Base-by-base conservation (phyloP, 2,888 invertebrate species). In the Neoitamus cyanurus region DNA sequence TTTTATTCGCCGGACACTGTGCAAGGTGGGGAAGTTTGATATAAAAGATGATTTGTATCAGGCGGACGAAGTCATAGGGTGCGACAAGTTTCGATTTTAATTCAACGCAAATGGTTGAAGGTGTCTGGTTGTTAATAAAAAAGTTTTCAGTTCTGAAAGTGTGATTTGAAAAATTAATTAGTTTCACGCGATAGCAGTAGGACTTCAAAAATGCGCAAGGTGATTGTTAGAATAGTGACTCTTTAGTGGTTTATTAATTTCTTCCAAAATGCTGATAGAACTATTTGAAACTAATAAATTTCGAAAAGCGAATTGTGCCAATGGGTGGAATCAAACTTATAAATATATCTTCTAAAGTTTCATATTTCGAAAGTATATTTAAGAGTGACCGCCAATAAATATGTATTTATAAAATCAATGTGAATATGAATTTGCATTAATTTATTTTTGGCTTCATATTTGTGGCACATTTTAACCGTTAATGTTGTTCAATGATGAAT, bases 81-180 rank as follows among this genome's bases (percentile, higher is more conserved):
- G 58, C 78, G 83, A 73, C 84, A 82, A 80, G 82, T 78, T 46
- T 73, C 82, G 28, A 46, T 84, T 42, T 36, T 70, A 70, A 82
- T 58, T 58, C 31, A 84, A 73, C 82, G 82, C 30, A 77, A 69
- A 85, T 85, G 85, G 84, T 85, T 82, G 84, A 73, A 73, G n/a
- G 73, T 73, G 15, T 73, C 70, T 70, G 0, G 70, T 70, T 70
- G 30, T 28, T 20, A 9, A 25, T 0, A 9, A 9, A 11, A 11
- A 58, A 25, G 7, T 11, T 58, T 58, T 0, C 15, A 15, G n/a
- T 42, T 58, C 25, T 20, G 3, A 58, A 58, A 58, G 58, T 58
- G 25, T 58, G 20, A 58, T 58, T n/a, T 9, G 3, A 31, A 70
- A 70, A 70, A 4, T 48, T 31, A 70, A 28, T 6, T 42, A 5